phyloP scores from a whole-genome alignment of 2,888 invertebrate genomes.

The Micoletzkya japonica region DNA sequence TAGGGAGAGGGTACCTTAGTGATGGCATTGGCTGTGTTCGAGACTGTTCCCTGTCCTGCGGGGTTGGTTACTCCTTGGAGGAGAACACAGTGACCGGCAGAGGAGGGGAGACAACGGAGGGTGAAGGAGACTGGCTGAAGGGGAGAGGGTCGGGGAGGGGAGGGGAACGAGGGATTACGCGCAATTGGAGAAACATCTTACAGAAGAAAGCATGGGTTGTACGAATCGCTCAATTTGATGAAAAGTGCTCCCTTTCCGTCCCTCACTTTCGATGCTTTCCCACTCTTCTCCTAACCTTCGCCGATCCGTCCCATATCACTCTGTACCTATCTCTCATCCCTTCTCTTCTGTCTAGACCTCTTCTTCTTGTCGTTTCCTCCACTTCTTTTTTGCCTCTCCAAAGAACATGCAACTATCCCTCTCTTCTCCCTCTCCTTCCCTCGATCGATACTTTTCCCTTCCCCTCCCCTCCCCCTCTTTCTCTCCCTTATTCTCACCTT shows the following conservation, averaged over 20 bases:
- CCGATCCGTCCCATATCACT: background rate
- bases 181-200: too few relatives aligned
- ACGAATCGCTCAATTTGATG: too few relatives aligned
- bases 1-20: constrained; percentile 33
- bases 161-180: too few relatives aligned
- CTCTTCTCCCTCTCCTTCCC: background rate
- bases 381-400: too few relatives aligned
- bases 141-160: too few relatives aligned
- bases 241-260: too few relatives aligned
- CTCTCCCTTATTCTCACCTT: constrained; percentile 73
- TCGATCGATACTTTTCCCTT: background rate
- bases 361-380: background rate
- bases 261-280: background rate
- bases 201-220: too few relatives aligned
- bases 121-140: constrained; percentile 47
- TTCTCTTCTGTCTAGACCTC: background rate
- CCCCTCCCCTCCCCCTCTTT: background rate
- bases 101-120: constrained; percentile 42
- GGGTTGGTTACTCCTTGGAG: constrained; percentile 53
- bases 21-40: constrained; percentile 40
- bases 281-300: background rate
- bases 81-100: constrained; percentile 41
- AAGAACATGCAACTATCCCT: background rate
- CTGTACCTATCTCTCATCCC: background rate
- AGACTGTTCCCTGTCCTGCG: constrained; percentile 53